Evolutionary conservation across 2,113 vertebrate species (phyloP).

Genomic region (Zosterops japonicus): DNA sequence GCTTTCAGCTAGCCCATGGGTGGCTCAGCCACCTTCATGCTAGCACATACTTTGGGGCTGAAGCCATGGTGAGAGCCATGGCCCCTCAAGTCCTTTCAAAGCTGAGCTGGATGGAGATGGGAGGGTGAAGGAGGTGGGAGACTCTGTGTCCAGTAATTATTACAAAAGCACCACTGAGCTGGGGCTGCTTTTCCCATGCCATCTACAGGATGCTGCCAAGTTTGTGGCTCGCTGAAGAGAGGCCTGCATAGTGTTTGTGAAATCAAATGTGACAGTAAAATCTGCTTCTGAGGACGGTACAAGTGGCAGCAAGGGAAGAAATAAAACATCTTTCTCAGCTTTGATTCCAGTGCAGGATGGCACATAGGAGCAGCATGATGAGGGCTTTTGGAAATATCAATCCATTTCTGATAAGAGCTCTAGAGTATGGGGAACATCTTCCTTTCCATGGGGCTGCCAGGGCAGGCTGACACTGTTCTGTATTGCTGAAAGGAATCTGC

Average conservation of each 20-base stretch:
- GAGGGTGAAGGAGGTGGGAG: background rate
- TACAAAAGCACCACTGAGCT: constrained; percentile 24
- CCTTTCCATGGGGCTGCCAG: background rate
- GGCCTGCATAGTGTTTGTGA: constrained; percentile 42
- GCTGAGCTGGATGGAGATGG: background rate
- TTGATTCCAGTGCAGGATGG: background rate
- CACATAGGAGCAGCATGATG: background rate
- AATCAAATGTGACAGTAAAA: constrained; percentile 35
- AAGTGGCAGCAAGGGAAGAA: background rate
- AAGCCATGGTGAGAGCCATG: background rate
- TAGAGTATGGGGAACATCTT: background rate
- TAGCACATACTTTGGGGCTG: background rate
- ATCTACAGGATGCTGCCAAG: background rate
- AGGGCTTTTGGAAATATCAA: background rate
- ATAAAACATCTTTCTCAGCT: background rate
- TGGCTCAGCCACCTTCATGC: background rate
- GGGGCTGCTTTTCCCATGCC: constrained; percentile 2
- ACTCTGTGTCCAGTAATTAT: background rate
- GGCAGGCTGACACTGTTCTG: background rate
- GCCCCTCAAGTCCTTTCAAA: background rate
- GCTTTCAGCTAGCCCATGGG: background rate
- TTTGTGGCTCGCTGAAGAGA: background rate
- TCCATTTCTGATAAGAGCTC: background rate
- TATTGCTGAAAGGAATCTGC: background rate
- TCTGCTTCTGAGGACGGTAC: constrained; percentile 4